A percentile compares a stretch with the other conserved stretches of the same genome.
These are phyloP conservation scores for Orestias chungarensis DNA, from an alignment of 2,797 vertebrate genomes.

Conservation along the genomic window DNA sequence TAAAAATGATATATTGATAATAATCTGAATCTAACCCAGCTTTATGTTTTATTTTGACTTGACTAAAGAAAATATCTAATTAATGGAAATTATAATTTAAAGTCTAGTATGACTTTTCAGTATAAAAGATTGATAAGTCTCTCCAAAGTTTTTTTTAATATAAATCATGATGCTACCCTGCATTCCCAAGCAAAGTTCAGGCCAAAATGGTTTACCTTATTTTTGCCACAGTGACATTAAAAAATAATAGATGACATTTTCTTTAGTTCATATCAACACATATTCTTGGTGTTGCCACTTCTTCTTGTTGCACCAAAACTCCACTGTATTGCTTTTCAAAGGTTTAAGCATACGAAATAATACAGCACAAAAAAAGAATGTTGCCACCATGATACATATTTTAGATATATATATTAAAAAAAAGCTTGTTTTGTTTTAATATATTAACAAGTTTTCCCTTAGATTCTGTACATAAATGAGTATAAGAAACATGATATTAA, in stretches of 20 bases:
- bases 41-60: slow-evolving; percentile 1
- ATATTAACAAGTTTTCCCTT: slow-evolving; percentile 65
- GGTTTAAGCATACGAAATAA: slow-evolving; percentile 37
- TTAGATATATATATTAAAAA: slow-evolving; percentile 74
- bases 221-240: slow-evolving; percentile 5
- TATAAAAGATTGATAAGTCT: background rate
- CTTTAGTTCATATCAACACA: background rate
- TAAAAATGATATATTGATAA: background rate
- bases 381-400: slow-evolving; percentile 62
- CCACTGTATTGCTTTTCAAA: slow-evolving; percentile 27
- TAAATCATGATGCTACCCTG: slow-evolving; percentile 1
- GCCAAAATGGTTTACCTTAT: background rate
- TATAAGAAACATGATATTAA: slow-evolving; percentile 41
- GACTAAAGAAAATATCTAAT: background rate
- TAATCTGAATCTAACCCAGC: background rate
- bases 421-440: slow-evolving; percentile 23
- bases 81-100: background rate
- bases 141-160: background rate
- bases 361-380: slow-evolving; percentile 39
- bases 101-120: background rate
- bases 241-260: background rate
- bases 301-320: background rate
- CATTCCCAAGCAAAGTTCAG: background rate
- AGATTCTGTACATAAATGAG: slow-evolving; percentile 55
- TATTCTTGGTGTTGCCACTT: background rate